Base-by-base conservation (phyloP, 2,888 invertebrate genomes). In the Cyclophora punctaria region DNA sequence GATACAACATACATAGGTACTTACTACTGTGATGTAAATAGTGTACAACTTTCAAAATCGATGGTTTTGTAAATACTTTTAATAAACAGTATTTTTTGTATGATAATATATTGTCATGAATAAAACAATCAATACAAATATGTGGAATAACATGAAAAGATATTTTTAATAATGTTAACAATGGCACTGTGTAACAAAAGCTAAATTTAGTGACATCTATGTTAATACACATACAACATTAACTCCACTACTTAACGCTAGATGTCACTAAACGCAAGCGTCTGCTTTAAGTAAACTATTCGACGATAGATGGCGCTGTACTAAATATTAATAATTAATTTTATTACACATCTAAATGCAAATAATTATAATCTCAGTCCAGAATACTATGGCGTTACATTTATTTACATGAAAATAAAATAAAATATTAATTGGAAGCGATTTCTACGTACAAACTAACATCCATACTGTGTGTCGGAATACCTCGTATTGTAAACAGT, bases 401-500 rank as follows among this genome's bases (percentile, higher is more conserved):
- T 75, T 71, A 58, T 60, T 58, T 79, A 78, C 77, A 78, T 73
- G 63, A 67, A 74, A 63, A 63, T 57, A 66, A 62, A 64, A 56
- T 62, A 66, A 63, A 67, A 66, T 72, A 78, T 20, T 20, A 43
- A 43, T 20, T 76, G 77, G 74, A 86, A 82, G 84, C 80, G 71
- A 78, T 69, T 66, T 73, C 66, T 73, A 75, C 70, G 63, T 71
- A 76, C 69, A 74, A 68, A 73, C 73, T 79, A 76, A 76, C 71
- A 80, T 78, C 71, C 73, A 83, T 80, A 83, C 79, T 79, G 82
- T 69, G 73, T 73, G 74, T 76, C 79, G 78, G 82, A 84, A 83
- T 86, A 86, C 84, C 87, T 87, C 86, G 85, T 86, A 84, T 85
- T 55, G 5, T 80, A 79, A 74, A 84, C 83, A 81, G 78, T 80